These are phyloP conservation scores for Sycophila texana DNA, from an alignment of 2,888 invertebrate genomes.

Conservation along the genomic window DNA sequence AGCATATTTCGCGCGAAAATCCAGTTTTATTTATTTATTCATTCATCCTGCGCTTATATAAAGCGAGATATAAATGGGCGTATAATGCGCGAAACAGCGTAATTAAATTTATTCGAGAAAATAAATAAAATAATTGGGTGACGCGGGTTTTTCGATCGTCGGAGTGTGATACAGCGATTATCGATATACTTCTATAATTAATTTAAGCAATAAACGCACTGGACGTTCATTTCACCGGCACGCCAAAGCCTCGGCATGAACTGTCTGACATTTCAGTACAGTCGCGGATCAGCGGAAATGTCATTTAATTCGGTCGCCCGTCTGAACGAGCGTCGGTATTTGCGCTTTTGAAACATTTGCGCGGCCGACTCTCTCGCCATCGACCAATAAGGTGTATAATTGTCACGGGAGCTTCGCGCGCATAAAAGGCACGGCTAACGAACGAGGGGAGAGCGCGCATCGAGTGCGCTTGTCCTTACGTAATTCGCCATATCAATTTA, in stretches of 20 bases:
- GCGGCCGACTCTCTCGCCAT: not conserved
- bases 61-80: no score
- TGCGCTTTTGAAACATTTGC: not conserved
- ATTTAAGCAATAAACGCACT: not conserved
- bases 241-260: no score
- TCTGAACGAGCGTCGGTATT: not conserved
- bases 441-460: not conserved
- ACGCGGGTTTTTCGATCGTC: no score
- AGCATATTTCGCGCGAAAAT: no score
- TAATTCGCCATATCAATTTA: constrained; percentile 51
- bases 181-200: not conserved
- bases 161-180: no score
- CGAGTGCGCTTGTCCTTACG: constrained; percentile 40
- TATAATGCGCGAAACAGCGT: no score
- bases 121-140: no score
- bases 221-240: not conserved
- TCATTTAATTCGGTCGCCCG: not conserved
- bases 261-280: constrained; percentile 2
- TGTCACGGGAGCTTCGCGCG: not conserved
- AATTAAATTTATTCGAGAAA: no score
- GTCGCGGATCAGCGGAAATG: constrained; percentile 1
- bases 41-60: no score
- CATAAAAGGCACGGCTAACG: not conserved
- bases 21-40: no score
- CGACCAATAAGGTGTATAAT: not conserved